Evolutionary conservation across 2,888 invertebrate genomes (phyloP).

Genomic region (Oithona nana): DNA sequence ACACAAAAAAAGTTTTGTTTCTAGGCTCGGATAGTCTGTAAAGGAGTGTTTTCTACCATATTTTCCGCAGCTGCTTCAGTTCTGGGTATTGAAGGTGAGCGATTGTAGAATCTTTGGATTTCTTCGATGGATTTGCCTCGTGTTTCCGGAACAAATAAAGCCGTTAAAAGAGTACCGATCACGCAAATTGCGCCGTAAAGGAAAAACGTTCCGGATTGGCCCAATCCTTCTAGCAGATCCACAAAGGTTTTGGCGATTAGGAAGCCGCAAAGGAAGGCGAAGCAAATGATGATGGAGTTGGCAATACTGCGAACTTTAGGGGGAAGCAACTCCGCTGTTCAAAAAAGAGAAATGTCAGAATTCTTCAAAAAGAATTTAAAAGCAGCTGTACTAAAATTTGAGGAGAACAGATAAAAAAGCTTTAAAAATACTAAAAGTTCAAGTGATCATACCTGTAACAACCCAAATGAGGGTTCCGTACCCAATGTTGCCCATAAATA

Average conservation of each 20-base stretch:
- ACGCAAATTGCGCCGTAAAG: conserved; percentile 12
- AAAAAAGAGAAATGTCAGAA: background rate
- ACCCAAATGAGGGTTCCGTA: conserved; percentile 17
- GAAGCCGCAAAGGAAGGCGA: conserved; percentile 12
- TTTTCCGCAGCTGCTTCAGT: background rate
- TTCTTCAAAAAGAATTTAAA: background rate
- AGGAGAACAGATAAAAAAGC: background rate
- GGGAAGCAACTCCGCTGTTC: background rate
- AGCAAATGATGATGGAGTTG: conserved; percentile 14
- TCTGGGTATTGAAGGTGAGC: background rate
- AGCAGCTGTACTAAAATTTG: background rate
- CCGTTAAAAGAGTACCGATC: conserved; percentile 2
- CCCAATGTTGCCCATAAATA: conserved; percentile 14
- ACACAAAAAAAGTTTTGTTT: background rate
- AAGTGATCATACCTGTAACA: conserved; percentile 3
- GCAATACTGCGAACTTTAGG: conserved; percentile 3
- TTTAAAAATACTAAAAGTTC: background rate
- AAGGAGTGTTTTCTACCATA: background rate
- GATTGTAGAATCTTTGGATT: background rate
- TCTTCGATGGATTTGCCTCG: conserved; percentile 8
- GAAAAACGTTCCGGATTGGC: conserved; percentile 8
- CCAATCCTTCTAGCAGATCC: conserved; percentile 1
- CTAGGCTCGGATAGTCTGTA: background rate
- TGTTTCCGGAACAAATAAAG: conserved; percentile 16
- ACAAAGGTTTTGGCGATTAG: conserved; percentile 16